These are phyloP conservation scores for Oscheius myriophilus DNA, from an alignment of 2,888 invertebrate genomes.

Conservation along the genomic window DNA sequence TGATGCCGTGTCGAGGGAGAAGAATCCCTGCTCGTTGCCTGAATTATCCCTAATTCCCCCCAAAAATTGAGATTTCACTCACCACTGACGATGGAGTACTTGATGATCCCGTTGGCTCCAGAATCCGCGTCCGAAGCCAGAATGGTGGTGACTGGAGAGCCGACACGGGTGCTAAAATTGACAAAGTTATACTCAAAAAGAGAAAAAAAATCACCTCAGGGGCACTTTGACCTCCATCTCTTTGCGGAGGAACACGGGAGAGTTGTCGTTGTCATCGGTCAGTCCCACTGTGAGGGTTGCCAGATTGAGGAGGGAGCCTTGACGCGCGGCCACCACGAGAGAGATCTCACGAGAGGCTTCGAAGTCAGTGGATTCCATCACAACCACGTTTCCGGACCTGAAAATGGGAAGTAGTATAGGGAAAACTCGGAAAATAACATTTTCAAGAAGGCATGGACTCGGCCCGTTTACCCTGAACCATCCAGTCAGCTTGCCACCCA, in stretches of 20 bases:
- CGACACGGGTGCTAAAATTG: conserved; percentile 35
- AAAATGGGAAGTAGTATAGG: neutral
- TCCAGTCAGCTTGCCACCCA: too few species aligned
- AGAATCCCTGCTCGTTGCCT: conserved; percentile 81
- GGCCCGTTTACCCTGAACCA: too few species aligned
- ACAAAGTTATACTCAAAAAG: neutral
- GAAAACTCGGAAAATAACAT: too few species aligned
- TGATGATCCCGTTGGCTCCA: conserved; percentile 92
- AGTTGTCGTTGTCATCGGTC: conserved; percentile 74
- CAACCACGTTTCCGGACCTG: conserved; percentile 58
- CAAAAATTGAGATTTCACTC: conserved; percentile 73
- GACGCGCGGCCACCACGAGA: conserved; percentile 46
- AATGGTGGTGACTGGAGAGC: conserved; percentile 74
- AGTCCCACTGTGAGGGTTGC: conserved; percentile 41
- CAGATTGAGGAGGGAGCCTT: conserved; percentile 44
- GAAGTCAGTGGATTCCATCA: conserved; percentile 53
- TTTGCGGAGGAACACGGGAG: conserved; percentile 70
- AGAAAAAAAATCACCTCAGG: conserved; percentile 26
- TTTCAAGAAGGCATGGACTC: too few species aligned
- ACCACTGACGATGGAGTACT: conserved; percentile 81
- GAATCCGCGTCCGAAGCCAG: conserved; percentile 91
- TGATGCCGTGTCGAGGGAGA: conserved; percentile 54
- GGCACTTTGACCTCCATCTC: conserved; percentile 40
- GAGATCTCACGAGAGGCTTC: conserved; percentile 38
- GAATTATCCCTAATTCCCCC: conserved; percentile 41